Evolutionary conservation across 2,113 vertebrate species (phyloP).

Genomic region (Puma concolor): DNA sequence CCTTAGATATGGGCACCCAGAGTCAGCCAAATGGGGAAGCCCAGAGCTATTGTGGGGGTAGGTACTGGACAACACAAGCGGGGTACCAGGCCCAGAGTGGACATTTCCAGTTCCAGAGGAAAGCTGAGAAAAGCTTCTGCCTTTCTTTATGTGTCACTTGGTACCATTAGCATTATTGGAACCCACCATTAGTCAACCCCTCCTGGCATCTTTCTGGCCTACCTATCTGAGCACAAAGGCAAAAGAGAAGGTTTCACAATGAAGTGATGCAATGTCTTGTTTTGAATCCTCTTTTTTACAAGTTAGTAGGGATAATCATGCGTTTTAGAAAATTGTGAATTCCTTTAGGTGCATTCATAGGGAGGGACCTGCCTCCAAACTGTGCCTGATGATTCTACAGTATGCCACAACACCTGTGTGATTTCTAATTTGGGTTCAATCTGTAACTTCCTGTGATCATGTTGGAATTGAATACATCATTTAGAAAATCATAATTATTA

Average conservation of each 20-base stretch:
- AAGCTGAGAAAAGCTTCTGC: neutral
- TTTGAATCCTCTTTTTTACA: neutral
- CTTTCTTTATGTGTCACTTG: neutral
- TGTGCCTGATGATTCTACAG: neutral
- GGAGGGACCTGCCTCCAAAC: neutral
- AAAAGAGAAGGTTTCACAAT: neutral
- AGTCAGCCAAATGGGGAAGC: neutral
- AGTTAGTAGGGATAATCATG: neutral
- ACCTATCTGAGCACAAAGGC: neutral
- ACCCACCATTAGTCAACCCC: neutral
- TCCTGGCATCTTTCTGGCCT: neutral
- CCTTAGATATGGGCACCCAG: neutral
- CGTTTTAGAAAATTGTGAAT: neutral
- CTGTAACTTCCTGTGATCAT: neutral
- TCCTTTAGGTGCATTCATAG: neutral
- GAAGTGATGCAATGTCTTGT: neutral
- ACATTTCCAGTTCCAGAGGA: neutral
- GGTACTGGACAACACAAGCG: neutral
- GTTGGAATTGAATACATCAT: constrained; percentile 31
- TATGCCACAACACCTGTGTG: neutral
- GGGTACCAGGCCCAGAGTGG: neutral
- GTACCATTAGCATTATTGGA: neutral
- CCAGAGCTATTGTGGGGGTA: neutral
- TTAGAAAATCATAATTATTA: constrained; percentile 53
- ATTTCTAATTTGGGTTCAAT: neutral